These are phyloP conservation scores for Amphiprion ocellaris DNA, from an alignment of 2,113 vertebrate species.

Conservation along the genomic window DNA sequence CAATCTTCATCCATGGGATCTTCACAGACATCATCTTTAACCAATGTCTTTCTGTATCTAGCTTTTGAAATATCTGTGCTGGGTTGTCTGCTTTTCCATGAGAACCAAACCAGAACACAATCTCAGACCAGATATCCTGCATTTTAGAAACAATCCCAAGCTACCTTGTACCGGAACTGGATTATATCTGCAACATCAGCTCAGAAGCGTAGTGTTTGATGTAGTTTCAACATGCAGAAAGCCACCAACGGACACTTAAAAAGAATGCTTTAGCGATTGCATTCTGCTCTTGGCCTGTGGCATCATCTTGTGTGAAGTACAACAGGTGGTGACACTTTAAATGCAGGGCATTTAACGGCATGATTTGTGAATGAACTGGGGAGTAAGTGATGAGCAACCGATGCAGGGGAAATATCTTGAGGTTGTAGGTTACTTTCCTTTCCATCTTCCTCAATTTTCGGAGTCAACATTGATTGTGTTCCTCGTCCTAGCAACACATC, in stretches of 20 bases:
- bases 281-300: background rate
- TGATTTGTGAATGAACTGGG: constrained; percentile 6
- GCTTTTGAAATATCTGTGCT: background rate
- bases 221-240: background rate
- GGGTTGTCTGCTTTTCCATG: background rate
- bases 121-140: background rate
- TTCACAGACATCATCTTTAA: constrained; percentile 7
- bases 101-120: constrained; percentile 11
- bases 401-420: constrained; percentile 4
- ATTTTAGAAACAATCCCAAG: background rate
- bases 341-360: constrained; percentile 1
- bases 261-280: background rate
- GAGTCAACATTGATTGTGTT: constrained; percentile 56
- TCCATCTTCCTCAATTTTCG: constrained; percentile 29
- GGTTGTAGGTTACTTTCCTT: constrained; percentile 37
- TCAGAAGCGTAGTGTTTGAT: constrained; percentile 3
- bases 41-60: background rate
- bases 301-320: background rate
- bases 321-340: constrained; percentile 1
- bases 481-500: constrained; percentile 45
- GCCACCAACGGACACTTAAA: background rate
- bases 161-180: background rate
- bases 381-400: constrained; percentile 8
- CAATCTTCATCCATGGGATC: constrained; percentile 10
- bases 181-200: constrained; percentile 13